Evolutionary conservation across 2,888 invertebrate genomes (phyloP), one percentile per base, ranked within the genome.

Genomic region (Alentia gelatinosa): DNA sequence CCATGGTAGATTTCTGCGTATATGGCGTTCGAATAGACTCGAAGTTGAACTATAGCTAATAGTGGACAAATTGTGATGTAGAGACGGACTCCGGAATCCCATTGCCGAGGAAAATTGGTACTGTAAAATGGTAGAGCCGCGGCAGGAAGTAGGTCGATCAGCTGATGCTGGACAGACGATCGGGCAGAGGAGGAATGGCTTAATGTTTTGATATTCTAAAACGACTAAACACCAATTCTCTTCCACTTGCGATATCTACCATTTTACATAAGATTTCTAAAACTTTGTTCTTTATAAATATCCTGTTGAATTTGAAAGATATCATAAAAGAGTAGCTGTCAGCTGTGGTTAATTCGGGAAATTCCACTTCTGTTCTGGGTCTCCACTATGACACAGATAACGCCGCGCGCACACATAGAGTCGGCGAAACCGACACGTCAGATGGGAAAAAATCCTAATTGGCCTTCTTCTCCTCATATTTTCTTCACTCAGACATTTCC

Each of bases 141-240:
- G 42, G 47, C 33, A 50, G 47, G 33, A 86, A 47, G 86, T 86
- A 86, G 86, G 86, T 86, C 86, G 86, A 86, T 86, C 86, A 86
- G 86, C 86, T 86, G 86, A 86, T 86, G 86, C 39, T 26, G 74
- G 33, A 26, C 74, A 74, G 56, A n/a, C n/a, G n/a, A n/a, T n/a
- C 47, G 19, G 47, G 47, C 47, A 12, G 47, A 19, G 68, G 26
- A 26, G 68, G 68, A 68, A 68, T 19, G 68, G 68, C 12, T 68
- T 68, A n/a, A n/a, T 68, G 68, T 68, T 68, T 68, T 68, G 68
- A 30, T 68, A 30, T 30, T 68, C n/a, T 12, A 68, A 68, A 68
- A 26, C 68, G 68, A 30, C 68, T 12, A 68, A 68, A 68, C 68
- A 68, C n/a, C 68, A 68, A n/a, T 68, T 30, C n/a, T n/a, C n/a